phyloP scores from a whole-genome alignment of 2,113 vertebrate species.

The Sylvietta virens region DNA sequence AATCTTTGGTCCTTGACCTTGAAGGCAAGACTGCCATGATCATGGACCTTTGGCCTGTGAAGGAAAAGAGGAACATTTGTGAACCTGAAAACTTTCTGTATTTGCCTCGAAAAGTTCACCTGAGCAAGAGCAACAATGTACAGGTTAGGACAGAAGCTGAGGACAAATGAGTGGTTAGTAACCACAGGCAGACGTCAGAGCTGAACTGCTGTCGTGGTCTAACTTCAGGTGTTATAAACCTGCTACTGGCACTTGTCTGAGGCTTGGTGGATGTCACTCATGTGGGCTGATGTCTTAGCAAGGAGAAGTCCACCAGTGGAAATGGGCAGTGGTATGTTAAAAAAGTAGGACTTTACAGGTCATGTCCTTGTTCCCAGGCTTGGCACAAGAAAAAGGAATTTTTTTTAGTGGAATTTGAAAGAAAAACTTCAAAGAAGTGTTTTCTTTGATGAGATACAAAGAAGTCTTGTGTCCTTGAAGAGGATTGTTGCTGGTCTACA shows the following conservation, averaged over 20 bases:
- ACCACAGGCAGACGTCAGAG: neutral
- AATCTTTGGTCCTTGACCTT: neutral
- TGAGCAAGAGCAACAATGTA: neutral
- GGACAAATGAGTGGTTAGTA: neutral
- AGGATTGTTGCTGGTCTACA: neutral
- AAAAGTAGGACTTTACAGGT: neutral
- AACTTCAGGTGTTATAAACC: neutral
- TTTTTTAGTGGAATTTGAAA: neutral
- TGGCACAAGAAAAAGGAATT: neutral
- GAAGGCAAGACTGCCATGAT: neutral
- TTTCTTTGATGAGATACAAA: conserved; percentile 27
- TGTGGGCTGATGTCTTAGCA: neutral
- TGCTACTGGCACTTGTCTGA: neutral
- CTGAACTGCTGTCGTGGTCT: neutral
- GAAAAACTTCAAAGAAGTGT: neutral
- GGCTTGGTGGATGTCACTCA: neutral
- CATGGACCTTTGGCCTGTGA: neutral
- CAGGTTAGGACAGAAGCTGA: neutral
- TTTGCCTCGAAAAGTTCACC: neutral
- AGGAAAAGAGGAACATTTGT: neutral
- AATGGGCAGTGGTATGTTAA: neutral
- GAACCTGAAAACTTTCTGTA: neutral
- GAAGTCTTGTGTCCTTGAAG: conserved; percentile 12
- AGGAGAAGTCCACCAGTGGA: neutral
- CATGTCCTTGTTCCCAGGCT: neutral